Base-by-base conservation (phyloP, 2,888 invertebrate genomes). In the Nasonia oneida region DNA sequence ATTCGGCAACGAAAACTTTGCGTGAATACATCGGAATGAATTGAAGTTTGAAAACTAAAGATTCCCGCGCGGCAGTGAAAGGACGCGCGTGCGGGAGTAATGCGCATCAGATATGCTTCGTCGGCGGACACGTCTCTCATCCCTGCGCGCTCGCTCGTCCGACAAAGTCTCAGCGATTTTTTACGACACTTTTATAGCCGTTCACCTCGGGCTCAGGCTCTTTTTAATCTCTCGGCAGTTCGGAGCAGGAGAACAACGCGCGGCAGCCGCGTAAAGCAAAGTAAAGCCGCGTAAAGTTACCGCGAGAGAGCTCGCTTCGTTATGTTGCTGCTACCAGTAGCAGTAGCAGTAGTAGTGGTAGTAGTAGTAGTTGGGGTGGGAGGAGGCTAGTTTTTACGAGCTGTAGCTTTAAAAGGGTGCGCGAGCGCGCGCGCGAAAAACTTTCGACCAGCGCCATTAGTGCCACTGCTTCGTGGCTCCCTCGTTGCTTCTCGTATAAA, bases 151-250 rank as follows among this genome's bases (percentile, higher is more conserved):
- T 29, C 29, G 29, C 70, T 71, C 70, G 67, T 61, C 39, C 70
- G 39, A 71, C 70, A 33, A 39, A 29, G 18, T 71, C 70, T 71
- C 70, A 15, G 64, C 67, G 73, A 78, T 78, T 64, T 74, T 79
- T 84, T 84, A 84, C 79, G 84, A 75, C 79, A 79, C 74, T 83
- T 83, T 83, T 78, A 78, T 78, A 78, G 77, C 61, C 33, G 71
- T 61, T 61, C 76, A 50, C 42, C n/a, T 47, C 18, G 37, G 33
- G 76, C 53, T 42, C 47, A 33, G 8, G 29, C 37, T 73, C 37
- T 42, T 74, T 74, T 84, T 75, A 84, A 84, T 84, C 84, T 84
- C 74, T 50, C 47, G 47, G 57, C 57, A 61, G 57, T 61, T 61
- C 57, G n/a, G 23, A 61, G 57, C 18, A 61, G 6, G 57, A 61